Evolutionary conservation across 2,888 invertebrate species (phyloP), one percentile per base, ranked within the genome.

Genomic region (Leucania comma): DNA sequence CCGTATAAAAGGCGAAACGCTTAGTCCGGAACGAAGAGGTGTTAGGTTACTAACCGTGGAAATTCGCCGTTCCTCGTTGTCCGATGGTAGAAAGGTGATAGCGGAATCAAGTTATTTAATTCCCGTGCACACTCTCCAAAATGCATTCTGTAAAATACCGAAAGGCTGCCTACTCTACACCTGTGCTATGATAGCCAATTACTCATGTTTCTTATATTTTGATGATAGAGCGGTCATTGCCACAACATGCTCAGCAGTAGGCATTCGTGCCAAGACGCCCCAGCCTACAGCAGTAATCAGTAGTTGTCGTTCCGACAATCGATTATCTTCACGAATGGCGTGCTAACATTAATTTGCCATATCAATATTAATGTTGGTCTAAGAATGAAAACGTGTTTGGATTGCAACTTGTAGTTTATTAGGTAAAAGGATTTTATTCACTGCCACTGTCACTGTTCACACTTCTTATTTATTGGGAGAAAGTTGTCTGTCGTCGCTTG

Each of bases 321-420:
- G 65, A 81, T 78, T 81, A 70, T 29, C 17, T 58, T 22, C 67
- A 72, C 73, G 73, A 78, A 81, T 79, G 29, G 65, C 80, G 79
- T 82, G 82, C 65, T 9, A n/a, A 63, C 50, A 58, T 66, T 61
- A 80, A 79, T 82, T 82, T 46, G 59, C 74, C 59, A 48, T 46
- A 78, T 81, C 79, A 78, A 78, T 78, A 82, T 82, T 68, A 62
- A 79, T 79, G 68, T 57, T 51, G 68, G 65, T 65, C 60, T 67
- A n/a, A 58, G 48, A 83, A 68, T 66, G 66, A 62, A 68, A 74
- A 68, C 60, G 14, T 73, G 81, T 79, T 74, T 53, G n/a, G 5
- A 42, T 68, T 56, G 35, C 42, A 50, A 68, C 24, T 62, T 24
- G 48, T 29, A 50, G 50, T 51, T 60, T 71, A 50, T 72, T 53